Conservation (phyloP, 2,888 invertebrate species). For the Ophion slaviceki region DNA sequence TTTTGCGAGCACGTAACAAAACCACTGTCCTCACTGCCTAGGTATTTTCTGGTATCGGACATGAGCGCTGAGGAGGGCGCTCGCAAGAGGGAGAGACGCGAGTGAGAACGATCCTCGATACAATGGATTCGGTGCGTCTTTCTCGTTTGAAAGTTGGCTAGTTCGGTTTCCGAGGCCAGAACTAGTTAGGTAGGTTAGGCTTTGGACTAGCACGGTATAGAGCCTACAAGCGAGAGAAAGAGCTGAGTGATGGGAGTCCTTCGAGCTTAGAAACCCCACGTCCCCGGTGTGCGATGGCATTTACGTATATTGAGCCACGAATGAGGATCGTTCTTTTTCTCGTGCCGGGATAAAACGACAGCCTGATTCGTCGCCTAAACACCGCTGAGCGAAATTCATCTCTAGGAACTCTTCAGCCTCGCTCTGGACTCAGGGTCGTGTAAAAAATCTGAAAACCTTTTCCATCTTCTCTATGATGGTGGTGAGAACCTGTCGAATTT, state of each 20-base stretch:
- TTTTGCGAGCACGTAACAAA: constrained; percentile 38
- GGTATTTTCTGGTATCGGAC: constrained; percentile 30
- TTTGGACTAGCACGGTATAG: constrained; percentile 68
- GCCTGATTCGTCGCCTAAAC: not conserved
- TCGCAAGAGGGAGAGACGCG: constrained; percentile 45
- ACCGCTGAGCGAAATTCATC: not conserved
- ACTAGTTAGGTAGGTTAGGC: constrained; percentile 80
- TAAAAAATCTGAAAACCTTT: not conserved
- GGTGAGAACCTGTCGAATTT: too few species aligned
- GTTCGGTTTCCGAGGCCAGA: constrained; percentile 70
- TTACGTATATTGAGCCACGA: constrained; percentile 26
- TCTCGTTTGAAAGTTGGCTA: constrained; percentile 53
- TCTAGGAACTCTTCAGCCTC: not conserved
- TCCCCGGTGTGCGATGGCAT: constrained; percentile 49
- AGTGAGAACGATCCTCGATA: constrained; percentile 70
- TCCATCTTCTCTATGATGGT: too few species aligned
- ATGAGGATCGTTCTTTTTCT: constrained; percentile 25
- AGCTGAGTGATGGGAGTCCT: constrained; percentile 48
- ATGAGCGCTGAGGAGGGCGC: not conserved
- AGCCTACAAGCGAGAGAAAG: constrained; percentile 51
- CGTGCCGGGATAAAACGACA: not conserved
- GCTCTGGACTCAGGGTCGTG: not conserved
- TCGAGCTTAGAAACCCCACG: constrained; percentile 48
- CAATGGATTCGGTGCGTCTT: constrained; percentile 67
- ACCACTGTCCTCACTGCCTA: constrained; percentile 24